phyloP scores from a whole-genome alignment of 2,113 vertebrate species.

The Pachycephala philippinensis region DNA sequence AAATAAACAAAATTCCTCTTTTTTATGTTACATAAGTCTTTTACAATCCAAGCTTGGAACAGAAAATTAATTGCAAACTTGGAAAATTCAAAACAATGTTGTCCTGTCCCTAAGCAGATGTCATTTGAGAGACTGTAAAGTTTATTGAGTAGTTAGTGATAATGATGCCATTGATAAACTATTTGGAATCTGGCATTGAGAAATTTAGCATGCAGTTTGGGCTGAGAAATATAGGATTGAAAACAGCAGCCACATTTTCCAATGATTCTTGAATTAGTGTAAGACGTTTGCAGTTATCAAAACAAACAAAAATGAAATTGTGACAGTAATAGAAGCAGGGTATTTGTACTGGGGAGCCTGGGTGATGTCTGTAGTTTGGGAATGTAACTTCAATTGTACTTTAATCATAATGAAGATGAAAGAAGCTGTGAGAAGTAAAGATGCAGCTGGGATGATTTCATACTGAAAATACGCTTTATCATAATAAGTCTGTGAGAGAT shows the following conservation, averaged over 20 bases:
- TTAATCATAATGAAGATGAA: neutral
- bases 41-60: neutral
- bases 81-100: neutral
- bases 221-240: neutral
- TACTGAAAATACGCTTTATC: neutral
- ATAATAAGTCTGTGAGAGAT: neutral
- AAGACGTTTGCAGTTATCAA: neutral
- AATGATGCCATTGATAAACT: conserved; percentile 6
- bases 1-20: neutral
- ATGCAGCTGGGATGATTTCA: neutral
- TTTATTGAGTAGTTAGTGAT: neutral
- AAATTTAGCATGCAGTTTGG: neutral
- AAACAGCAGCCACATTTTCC: neutral
- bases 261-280: neutral
- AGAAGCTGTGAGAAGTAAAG: neutral
- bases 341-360: neutral
- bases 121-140: neutral
- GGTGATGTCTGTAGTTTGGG: neutral
- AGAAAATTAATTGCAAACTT: neutral
- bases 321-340: neutral
- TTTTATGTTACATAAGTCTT: neutral
- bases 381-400: neutral
- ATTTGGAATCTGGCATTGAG: neutral
- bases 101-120: conserved; percentile 6
- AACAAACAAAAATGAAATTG: neutral